Percentiles rank a stretch among this genome's conserved stretches.
Conservation (phyloP, 2,888 invertebrate species). For the Ornithoptera priamus region DNA sequence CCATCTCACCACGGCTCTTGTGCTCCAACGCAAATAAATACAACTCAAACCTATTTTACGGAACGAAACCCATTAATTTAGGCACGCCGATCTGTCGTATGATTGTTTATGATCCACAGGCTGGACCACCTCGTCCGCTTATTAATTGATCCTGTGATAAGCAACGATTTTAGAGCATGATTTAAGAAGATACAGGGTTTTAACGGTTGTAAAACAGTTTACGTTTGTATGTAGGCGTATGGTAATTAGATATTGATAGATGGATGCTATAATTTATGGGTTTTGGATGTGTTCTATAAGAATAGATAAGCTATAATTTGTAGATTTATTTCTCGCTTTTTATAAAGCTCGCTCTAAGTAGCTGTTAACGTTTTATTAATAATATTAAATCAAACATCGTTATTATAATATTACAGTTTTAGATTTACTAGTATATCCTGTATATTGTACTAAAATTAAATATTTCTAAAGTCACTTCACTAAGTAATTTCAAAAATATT, state of each 20-base stretch:
- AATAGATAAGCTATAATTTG: slow-evolving; percentile 18
- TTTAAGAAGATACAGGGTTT: slow-evolving; percentile 19
- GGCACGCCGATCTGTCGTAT: slow-evolving; percentile 65
- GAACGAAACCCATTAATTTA: slow-evolving; percentile 67
- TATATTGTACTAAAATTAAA: too few species aligned
- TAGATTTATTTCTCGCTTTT: slow-evolving; percentile 14
- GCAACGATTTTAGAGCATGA: slow-evolving; percentile 31
- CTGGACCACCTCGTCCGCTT: slow-evolving; percentile 70
- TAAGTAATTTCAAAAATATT: too few species aligned
- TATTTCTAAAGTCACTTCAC: too few species aligned
- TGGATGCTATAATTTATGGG: slow-evolving; percentile 5
- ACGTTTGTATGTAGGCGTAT: slow-evolving; percentile 13
- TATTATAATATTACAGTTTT: not conserved
- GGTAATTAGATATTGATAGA: slow-evolving; percentile 21
- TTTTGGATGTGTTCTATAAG: slow-evolving; percentile 7
- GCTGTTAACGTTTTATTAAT: slow-evolving; percentile 6
- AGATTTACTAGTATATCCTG: too few species aligned
- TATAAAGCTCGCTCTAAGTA: not conserved
- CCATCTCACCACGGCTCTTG: slow-evolving; percentile 55
- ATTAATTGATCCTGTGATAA: slow-evolving; percentile 74
- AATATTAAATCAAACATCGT: slow-evolving; percentile 1
- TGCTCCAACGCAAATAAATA: slow-evolving; percentile 44
- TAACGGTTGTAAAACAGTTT: slow-evolving; percentile 16
- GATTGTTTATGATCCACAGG: slow-evolving; percentile 62
- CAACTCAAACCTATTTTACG: slow-evolving; percentile 40